These are phyloP conservation scores for Catalaphyllia jardinei DNA, from an alignment of 64 coral and sea anemone genomes.

Conservation along the genomic window DNA sequence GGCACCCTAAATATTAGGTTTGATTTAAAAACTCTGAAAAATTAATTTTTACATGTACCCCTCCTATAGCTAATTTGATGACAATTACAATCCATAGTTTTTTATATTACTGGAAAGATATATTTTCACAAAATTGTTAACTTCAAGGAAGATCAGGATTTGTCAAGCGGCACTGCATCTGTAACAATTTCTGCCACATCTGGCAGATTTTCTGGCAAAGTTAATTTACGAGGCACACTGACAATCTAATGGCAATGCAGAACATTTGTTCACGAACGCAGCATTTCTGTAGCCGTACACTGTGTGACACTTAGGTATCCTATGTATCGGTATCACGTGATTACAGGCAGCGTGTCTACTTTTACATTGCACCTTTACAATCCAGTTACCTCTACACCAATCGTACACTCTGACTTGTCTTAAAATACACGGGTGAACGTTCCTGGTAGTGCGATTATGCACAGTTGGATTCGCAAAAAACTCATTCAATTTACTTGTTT, in stretches of 20 bases:
- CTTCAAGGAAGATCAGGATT: too few relatives aligned
- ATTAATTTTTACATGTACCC: too few relatives aligned
- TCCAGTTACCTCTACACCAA: not conserved
- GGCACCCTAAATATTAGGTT: too few relatives aligned
- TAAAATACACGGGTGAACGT: not conserved
- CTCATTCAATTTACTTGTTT: not conserved
- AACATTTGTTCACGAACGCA: not conserved
- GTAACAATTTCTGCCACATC: too few relatives aligned
- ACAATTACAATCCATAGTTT: too few relatives aligned
- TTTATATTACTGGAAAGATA: too few relatives aligned
- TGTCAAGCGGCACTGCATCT: too few relatives aligned
- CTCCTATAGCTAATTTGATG: too few relatives aligned
- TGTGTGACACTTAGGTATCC: not conserved
- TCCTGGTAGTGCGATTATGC: conserved; percentile 15
- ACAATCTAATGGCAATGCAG: not conserved
- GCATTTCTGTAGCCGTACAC: not conserved
- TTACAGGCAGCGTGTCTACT: not conserved
- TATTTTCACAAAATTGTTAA: too few relatives aligned
- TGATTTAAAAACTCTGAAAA: too few relatives aligned
- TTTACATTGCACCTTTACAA: not conserved
- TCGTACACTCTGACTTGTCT: not conserved
- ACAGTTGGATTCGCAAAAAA: too few relatives aligned
- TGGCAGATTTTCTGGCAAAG: too few relatives aligned
- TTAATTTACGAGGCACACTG: not conserved
- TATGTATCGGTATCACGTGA: not conserved